phyloP scores from a whole-genome alignment of 2,888 invertebrate species.

The Cremastinae sp. region DNA sequence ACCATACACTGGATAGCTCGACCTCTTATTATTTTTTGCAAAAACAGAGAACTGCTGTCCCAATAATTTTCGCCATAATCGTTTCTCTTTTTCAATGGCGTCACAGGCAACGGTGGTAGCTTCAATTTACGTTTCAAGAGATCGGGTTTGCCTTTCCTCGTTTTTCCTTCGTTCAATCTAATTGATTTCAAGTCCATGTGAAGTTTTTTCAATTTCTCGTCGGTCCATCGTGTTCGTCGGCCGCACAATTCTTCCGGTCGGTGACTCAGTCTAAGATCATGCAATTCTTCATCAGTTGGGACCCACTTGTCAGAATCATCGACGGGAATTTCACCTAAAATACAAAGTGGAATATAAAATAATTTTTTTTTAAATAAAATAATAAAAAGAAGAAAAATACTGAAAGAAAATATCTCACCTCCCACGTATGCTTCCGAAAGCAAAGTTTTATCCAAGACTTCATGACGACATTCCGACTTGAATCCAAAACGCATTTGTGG shows the following conservation, averaged over 20 bases:
- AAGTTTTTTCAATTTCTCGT: slow-evolving; percentile 83
- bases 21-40: slow-evolving; percentile 87
- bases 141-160: slow-evolving; percentile 42
- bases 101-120: slow-evolving; percentile 51
- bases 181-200: slow-evolving; percentile 83
- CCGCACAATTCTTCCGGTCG: slow-evolving; percentile 81
- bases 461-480: slow-evolving; percentile 83
- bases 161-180: slow-evolving; percentile 61
- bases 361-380: background rate
- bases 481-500: slow-evolving; percentile 85
- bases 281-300: slow-evolving; percentile 80
- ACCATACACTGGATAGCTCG: slow-evolving; percentile 88
- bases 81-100: slow-evolving; percentile 79
- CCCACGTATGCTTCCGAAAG: slow-evolving; percentile 59
- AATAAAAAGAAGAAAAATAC: background rate
- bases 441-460: slow-evolving; percentile 67
- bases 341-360: slow-evolving; percentile 69
- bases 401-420: slow-evolving; percentile 57
- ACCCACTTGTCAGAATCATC: slow-evolving; percentile 82
- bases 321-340: slow-evolving; percentile 81
- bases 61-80: slow-evolving; percentile 71
- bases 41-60: slow-evolving; percentile 68
- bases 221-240: slow-evolving; percentile 85
- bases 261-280: slow-evolving; percentile 75
- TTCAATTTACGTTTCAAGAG: slow-evolving; percentile 67